Conservation (phyloP, 2,888 invertebrate species). For the Nephrotoma flavescens region DNA sequence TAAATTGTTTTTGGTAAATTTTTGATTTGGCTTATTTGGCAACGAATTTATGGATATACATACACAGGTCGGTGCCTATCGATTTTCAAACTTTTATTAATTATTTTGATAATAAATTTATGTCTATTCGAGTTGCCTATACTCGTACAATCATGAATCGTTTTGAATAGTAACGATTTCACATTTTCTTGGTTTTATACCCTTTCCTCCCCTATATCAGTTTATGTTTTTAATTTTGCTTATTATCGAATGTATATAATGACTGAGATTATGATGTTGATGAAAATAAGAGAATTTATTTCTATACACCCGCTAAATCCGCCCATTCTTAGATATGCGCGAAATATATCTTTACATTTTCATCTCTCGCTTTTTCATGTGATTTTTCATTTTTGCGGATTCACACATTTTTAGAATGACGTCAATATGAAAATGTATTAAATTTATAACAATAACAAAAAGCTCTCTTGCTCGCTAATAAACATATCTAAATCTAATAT, state of each 20-base stretch:
- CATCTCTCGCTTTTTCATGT: not conserved
- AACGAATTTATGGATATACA: no score
- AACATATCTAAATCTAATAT: not conserved
- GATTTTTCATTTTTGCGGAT: not conserved
- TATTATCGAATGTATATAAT: not conserved
- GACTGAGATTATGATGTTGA: not conserved
- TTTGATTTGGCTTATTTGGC: not conserved
- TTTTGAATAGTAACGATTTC: not conserved
- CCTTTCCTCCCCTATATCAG: not conserved
- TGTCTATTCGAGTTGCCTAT: not conserved
- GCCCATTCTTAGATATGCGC: not conserved
- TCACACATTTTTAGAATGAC: not conserved
- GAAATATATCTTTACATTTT: not conserved
- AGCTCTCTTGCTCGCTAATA: not conserved
- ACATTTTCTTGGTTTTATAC: not conserved
- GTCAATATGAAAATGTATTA: not conserved
- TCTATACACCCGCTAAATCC: not conserved
- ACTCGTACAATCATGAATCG: not conserved
- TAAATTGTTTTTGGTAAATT: not conserved
- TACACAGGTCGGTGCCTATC: no score
- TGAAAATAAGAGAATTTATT: not conserved
- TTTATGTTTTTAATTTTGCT: not conserved
- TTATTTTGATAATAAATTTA: no score
- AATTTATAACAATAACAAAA: not conserved
- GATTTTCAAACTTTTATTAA: no score